A percentile compares a stretch with the other conserved stretches of the same genome.
phyloP scores from a whole-genome alignment of 2,888 invertebrate species.

The Megamerina dolium region DNA sequence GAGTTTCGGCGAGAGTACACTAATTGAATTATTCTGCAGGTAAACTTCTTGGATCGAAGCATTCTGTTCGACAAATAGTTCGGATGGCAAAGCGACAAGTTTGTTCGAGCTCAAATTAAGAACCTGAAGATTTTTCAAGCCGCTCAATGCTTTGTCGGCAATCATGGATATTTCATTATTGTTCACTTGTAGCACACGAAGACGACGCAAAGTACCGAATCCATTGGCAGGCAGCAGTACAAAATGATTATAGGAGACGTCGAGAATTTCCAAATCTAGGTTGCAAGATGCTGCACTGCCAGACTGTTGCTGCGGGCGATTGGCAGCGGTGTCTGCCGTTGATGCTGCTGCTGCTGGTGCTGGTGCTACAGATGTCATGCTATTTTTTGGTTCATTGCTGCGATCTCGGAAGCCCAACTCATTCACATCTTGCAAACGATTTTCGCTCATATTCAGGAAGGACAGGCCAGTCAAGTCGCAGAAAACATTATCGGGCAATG shows the following conservation, averaged over 20 bases:
- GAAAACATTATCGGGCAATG: constrained; percentile 78
- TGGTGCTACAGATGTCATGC: constrained; percentile 14
- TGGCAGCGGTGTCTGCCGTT: constrained; percentile 13
- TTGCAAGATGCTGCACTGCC: constrained; percentile 54
- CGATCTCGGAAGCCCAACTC: constrained; percentile 78
- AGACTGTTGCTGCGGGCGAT: background rate
- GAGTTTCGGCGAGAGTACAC: constrained; percentile 75
- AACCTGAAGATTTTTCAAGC: constrained; percentile 73
- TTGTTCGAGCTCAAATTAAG: constrained; percentile 87
- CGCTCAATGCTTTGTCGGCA: constrained; percentile 74
- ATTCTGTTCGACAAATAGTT: constrained; percentile 73
- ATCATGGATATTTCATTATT: constrained; percentile 87
- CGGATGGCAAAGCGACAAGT: constrained; percentile 79
- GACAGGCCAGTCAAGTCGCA: constrained; percentile 75
- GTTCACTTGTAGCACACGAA: constrained; percentile 75
- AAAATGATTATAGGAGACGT: constrained; percentile 79
- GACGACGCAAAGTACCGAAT: constrained; percentile 70
- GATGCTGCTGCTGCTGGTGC: constrained; percentile 21
- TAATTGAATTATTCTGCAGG: constrained; percentile 85
- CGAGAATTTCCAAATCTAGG: constrained; percentile 74
- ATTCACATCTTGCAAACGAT: constrained; percentile 80
- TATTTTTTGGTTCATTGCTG: constrained; percentile 29
- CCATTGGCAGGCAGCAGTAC: constrained; percentile 76
- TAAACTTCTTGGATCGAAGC: constrained; percentile 81
- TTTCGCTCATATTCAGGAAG: constrained; percentile 77